phyloP scores from a whole-genome alignment of 2,797 vertebrate species.

The Enteromius mattozi region DNA sequence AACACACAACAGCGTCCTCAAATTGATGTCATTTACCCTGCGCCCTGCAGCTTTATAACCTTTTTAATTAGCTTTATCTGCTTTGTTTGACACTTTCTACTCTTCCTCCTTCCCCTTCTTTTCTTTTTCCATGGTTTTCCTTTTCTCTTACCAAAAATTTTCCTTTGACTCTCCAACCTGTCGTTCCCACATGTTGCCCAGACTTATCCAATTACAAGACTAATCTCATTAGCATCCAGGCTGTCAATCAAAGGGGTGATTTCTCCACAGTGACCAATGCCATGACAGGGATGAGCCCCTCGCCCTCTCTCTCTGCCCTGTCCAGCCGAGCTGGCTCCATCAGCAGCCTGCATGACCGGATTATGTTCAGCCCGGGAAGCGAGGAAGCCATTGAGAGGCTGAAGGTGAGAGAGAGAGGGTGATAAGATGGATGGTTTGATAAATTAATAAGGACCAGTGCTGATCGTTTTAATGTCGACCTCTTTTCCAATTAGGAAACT shows the following conservation, averaged over 20 bases:
- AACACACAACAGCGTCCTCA: constrained; percentile 19
- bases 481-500: constrained; percentile 79
- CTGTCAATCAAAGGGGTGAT: constrained; percentile 92
- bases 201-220: constrained; percentile 92
- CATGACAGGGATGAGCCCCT: constrained; percentile 97
- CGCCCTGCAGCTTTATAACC: constrained; percentile 41
- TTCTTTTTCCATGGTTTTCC: constrained; percentile 65
- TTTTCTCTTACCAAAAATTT: constrained; percentile 62
- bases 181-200: constrained; percentile 75
- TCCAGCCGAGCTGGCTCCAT: constrained; percentile 93
- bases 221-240: constrained; percentile 85
- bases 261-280: constrained; percentile 98
- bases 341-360: constrained; percentile 93
- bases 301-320: constrained; percentile 91
- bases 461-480: background rate
- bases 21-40: constrained; percentile 44
- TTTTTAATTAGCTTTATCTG: constrained; percentile 28
- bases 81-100: constrained; percentile 69
- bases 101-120: constrained; percentile 68
- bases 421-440: background rate
- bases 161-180: constrained; percentile 44
- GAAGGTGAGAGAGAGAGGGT: constrained; percentile 79
- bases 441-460: background rate
- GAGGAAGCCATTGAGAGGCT: constrained; percentile 97
- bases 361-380: constrained; percentile 93